A percentile compares a stretch with the other conserved stretches of the same genome.
These are phyloP conservation scores for Kryptopterus vitreolus DNA, from an alignment of 2,797 vertebrate species.

Conservation along the genomic window DNA sequence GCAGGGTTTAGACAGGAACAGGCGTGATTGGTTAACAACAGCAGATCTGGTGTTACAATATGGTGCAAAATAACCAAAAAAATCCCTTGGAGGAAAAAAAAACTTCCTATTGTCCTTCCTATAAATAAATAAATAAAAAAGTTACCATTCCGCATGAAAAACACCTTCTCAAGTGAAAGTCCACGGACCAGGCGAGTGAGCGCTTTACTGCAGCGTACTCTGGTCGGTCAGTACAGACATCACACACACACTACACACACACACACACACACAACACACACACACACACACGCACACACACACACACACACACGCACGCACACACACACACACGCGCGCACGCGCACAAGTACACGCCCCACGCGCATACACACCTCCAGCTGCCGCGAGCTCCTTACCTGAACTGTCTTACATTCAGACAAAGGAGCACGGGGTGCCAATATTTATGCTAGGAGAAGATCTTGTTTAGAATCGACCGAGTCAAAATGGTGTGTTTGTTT, in stretches of 20 bases:
- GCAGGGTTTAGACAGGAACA: background rate
- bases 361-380: slow-evolving; percentile 13
- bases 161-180: background rate
- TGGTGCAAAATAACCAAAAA: slow-evolving; percentile 1
- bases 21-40: background rate
- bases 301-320: background rate
- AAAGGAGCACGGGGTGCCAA: slow-evolving; percentile 2
- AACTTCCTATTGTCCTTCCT: background rate
- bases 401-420: background rate
- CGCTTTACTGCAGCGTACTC: background rate
- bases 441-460: background rate
- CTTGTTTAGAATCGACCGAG: background rate
- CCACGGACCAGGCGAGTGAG: slow-evolving; percentile 3
- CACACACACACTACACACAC: background rate
- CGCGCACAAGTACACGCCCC: background rate
- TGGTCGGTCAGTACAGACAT: slow-evolving; percentile 10
- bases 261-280: background rate
- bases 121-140: background rate
- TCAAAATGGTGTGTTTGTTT: slow-evolving; percentile 5
- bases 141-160: background rate
- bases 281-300: background rate
- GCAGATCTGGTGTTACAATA: background rate
- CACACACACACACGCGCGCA: background rate
- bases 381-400: background rate
- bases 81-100: background rate